These are phyloP conservation scores for Halcyon leucocephala DNA, from an alignment of 2,797 vertebrate species.

Conservation along the genomic window DNA sequence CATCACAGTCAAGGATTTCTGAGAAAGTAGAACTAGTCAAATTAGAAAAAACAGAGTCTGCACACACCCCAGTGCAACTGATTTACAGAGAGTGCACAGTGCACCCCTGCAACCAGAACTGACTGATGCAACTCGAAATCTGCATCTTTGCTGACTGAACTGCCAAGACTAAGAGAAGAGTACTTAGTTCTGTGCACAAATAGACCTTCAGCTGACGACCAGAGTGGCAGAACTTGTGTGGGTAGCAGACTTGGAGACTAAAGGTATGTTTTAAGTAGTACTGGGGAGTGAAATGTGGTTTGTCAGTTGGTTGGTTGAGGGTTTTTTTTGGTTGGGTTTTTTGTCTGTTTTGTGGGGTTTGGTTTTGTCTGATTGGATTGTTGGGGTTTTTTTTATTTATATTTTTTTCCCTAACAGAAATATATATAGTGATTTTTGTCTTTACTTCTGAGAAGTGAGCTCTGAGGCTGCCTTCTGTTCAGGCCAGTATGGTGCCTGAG, in stretches of 20 bases:
- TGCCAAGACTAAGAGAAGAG: neutral
- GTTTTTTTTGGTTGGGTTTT: no score
- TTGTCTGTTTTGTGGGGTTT: no score
- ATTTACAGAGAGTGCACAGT: neutral
- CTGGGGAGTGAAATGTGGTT: neutral
- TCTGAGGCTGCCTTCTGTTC: neutral
- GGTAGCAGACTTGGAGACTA: neutral
- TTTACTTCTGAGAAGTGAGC: neutral
- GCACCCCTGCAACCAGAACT: neutral
- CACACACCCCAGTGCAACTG: neutral
- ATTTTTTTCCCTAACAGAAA: neutral
- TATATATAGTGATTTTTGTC: neutral
- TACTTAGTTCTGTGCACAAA: neutral
- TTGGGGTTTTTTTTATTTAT: neutral
- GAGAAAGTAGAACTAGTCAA: neutral
- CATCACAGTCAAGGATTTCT: neutral
- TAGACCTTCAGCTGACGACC: neutral
- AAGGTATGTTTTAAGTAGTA: neutral
- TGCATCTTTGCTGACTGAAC: neutral
- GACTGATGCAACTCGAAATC: neutral
- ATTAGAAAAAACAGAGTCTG: neutral
- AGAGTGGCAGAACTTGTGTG: neutral
- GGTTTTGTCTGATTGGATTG: rapidly evolving
- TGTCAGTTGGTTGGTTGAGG: neutral
- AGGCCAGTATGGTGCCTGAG: neutral